phyloP scores from a whole-genome alignment of 2,797 vertebrate genomes.

The Tiaroga cobitis region DNA sequence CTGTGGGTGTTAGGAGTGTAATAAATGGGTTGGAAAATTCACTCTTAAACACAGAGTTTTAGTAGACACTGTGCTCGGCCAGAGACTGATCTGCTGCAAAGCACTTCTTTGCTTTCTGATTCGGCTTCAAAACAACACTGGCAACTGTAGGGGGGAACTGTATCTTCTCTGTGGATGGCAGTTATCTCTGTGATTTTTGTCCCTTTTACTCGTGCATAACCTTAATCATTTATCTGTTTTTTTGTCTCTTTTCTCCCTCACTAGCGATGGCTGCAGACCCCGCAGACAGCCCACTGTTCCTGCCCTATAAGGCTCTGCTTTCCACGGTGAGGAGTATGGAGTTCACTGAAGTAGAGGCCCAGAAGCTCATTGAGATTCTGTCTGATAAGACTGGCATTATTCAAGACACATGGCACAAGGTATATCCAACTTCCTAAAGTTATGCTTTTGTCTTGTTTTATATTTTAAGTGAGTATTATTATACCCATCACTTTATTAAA shows the following conservation, averaged over 20 bases:
- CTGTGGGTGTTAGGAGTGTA: not conserved
- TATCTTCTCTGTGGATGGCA: not conserved
- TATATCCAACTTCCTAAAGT: conserved; percentile 63
- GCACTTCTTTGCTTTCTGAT: not conserved
- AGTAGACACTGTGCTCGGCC: not conserved
- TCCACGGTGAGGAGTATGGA: conserved; percentile 88
- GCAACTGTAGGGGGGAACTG: not conserved
- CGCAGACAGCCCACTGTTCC: conserved; percentile 79
- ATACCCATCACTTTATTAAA: not conserved
- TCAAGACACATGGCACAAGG: conserved; percentile 93
- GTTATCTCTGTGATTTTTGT: not conserved
- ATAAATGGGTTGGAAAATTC: not conserved
- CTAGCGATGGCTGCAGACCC: conserved; percentile 68
- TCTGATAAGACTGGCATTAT: conserved; percentile 86
- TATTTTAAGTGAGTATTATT: conserved; percentile 10
- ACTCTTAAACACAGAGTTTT: not conserved
- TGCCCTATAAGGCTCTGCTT: conserved; percentile 89
- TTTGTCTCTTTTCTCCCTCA: conserved; percentile 19
- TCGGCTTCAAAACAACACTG: not conserved
- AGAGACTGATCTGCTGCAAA: not conserved
- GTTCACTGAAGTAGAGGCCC: conserved; percentile 90
- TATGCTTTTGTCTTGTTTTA: not conserved
- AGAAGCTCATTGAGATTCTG: conserved; percentile 91
- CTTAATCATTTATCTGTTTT: conserved; percentile 12
- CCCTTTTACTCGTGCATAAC: not conserved